These are phyloP conservation scores for Cyaniris semiargus DNA, from an alignment of 2,888 invertebrate species.

Conservation along the genomic window DNA sequence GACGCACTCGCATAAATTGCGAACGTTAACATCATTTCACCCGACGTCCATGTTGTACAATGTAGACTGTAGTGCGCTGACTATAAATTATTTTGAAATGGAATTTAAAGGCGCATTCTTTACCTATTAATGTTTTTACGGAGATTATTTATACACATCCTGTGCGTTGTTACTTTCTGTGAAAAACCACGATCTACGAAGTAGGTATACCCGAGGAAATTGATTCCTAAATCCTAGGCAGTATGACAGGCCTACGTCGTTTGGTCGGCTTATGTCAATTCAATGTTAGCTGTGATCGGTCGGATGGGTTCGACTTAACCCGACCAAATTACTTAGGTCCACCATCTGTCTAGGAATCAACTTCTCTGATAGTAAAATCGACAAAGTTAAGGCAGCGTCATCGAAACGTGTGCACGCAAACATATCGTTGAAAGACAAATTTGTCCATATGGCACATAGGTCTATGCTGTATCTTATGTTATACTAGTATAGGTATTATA, in stretches of 20 bases:
- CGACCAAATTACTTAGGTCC: too few species aligned
- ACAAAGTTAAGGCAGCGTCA: neutral
- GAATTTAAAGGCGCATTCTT: slow-evolving; percentile 16
- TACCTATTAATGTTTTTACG: slow-evolving; percentile 8
- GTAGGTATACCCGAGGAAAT: too few species aligned
- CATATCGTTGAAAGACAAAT: neutral
- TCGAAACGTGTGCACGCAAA: neutral
- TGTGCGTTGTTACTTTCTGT: neutral
- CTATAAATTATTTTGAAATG: slow-evolving; percentile 37
- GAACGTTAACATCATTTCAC: slow-evolving; percentile 60
- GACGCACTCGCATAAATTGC: slow-evolving; percentile 60
- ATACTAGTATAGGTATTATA: too few species aligned
- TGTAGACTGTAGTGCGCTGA: slow-evolving; percentile 43
- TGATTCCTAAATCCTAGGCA: too few species aligned
- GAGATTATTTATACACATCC: neutral
- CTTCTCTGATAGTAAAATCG: too few species aligned
- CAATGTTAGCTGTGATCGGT: too few species aligned
- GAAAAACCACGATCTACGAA: neutral
- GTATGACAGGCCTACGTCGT: too few species aligned
- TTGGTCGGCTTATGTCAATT: too few species aligned
- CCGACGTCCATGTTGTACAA: slow-evolving; percentile 47
- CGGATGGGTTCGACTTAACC: too few species aligned
- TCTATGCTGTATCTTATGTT: too few species aligned
- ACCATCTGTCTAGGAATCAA: too few species aligned
- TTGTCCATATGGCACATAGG: too few species aligned